Evolutionary conservation across 2,113 vertebrate genomes (phyloP).

Genomic region (Edolisoma coerulescens): DNA sequence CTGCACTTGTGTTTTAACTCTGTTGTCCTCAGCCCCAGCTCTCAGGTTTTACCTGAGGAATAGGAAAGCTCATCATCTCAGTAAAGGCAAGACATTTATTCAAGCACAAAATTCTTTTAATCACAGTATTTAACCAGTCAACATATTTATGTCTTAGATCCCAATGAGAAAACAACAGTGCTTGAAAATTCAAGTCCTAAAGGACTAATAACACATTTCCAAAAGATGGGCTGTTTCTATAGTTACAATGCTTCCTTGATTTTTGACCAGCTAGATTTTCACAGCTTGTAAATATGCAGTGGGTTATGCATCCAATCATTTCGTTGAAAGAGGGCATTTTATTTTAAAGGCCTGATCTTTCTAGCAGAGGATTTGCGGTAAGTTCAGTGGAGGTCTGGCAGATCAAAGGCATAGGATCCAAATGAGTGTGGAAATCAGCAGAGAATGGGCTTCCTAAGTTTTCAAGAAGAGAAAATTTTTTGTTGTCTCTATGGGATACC

Average conservation of each 20-base stretch:
- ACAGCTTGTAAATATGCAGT: neutral
- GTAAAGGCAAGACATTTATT: neutral
- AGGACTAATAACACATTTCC: neutral
- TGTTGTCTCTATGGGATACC: neutral
- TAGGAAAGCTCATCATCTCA: neutral
- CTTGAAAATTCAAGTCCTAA: neutral
- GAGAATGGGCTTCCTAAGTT: neutral
- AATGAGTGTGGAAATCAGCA: neutral
- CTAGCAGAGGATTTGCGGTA: neutral
- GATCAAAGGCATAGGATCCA: neutral
- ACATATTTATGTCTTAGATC: neutral
- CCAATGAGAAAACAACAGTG: neutral
- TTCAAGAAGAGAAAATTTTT: neutral
- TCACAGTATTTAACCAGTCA: neutral
- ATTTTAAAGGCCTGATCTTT: neutral
- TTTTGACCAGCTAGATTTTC: constrained; percentile 11
- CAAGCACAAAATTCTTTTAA: neutral
- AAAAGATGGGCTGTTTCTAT: constrained; percentile 25
- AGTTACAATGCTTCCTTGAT: neutral
- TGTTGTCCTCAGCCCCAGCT: neutral
- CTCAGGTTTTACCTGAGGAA: neutral
- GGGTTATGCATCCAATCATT: neutral
- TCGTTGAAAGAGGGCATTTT: neutral
- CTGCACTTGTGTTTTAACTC: neutral
- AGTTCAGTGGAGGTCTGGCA: neutral